Conservation (phyloP, 2,113 vertebrate genomes). For the Neogobius melanostomus region DNA sequence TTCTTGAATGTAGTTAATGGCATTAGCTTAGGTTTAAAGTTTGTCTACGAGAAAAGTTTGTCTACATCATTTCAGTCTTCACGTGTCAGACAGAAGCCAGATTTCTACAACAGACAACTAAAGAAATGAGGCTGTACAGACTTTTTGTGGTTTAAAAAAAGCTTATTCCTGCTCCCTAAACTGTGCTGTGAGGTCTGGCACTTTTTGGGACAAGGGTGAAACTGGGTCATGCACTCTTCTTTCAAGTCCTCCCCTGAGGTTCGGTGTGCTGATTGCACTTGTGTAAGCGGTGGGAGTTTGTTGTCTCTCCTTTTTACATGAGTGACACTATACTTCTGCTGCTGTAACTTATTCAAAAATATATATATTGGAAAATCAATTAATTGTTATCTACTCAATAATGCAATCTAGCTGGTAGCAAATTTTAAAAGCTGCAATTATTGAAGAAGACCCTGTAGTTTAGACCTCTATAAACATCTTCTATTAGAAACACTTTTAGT, state of each 20-base stretch:
- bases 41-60: no score
- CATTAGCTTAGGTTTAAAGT: no score
- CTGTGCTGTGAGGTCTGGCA: conserved; percentile 3
- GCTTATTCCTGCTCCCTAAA: not conserved
- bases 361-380: conserved; percentile 1
- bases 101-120: not conserved
- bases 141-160: not conserved
- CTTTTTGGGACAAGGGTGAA: conserved; percentile 41
- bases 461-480: no score
- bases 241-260: conserved; percentile 63
- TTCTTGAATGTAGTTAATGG: no score
- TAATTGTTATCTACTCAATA: no score
- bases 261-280: conserved; percentile 59
- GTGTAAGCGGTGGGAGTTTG: conserved; percentile 41
- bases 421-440: not conserved
- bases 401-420: no score
- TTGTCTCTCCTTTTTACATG: conserved; percentile 22
- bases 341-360: conserved; percentile 14
- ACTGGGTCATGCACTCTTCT: conserved; percentile 54
- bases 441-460: no score
- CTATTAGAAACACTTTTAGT: no score
- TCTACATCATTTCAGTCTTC: no score
- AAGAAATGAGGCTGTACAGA: not conserved
- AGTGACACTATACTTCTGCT: conserved; percentile 19
- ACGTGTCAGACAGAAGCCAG: not conserved